Base-by-base conservation (phyloP, 35 echinoderm and acorn worm genomes). In the Apostichopus californicus region DNA sequence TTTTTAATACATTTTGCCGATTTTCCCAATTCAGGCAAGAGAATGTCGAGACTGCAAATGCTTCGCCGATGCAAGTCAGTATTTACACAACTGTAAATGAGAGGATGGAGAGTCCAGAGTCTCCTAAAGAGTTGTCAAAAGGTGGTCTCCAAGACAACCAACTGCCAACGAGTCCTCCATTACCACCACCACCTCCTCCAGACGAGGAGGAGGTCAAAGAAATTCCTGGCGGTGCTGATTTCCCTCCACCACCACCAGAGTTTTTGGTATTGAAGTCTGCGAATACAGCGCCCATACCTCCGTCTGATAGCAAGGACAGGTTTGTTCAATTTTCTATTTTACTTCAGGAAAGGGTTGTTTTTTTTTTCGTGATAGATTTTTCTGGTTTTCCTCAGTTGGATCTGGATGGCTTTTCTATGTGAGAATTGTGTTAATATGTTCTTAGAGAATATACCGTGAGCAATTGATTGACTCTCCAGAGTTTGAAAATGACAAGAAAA, bases 201-300 rank as follows among this genome's bases (percentile, higher is more conserved):
- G 20, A n/a, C n/a, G 86, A 87, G 10, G 17, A 17, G 20, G 86
- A 87, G 10, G 6, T 12, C 12, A 23, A 7, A 87, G 86, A 87
- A 65, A 87, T 71, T 5, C 64, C 86, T 63, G 57, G 14, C 9
- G 64, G 25, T 63, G 86, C 9, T 21, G 83, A 86, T n/a, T 86
- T 86, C 58, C 83, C 83, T 86, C 83, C 83, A 54, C 83, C 83
- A 14, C 83, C 83, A 55, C 83, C 83, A n/a, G 83, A 86, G 15
- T 34, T 86, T 57, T 57, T 86, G 46, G 5, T 24, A 46, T 46
- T 28, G 78, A 80, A 28, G 21, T 17, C 22, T 13, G 5, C 64
- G 4, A 14, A 3, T 18, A 68, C 64, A 68, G 64, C 11, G 64
- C 11, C 34, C 34, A 68, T 11, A 3, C 11, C 18, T 68, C 64